Percentiles rank a stretch among this genome's conserved stretches.
phyloP scores from a whole-genome alignment of 1,140 invertebrate species.

The Papilio dardanus region DNA sequence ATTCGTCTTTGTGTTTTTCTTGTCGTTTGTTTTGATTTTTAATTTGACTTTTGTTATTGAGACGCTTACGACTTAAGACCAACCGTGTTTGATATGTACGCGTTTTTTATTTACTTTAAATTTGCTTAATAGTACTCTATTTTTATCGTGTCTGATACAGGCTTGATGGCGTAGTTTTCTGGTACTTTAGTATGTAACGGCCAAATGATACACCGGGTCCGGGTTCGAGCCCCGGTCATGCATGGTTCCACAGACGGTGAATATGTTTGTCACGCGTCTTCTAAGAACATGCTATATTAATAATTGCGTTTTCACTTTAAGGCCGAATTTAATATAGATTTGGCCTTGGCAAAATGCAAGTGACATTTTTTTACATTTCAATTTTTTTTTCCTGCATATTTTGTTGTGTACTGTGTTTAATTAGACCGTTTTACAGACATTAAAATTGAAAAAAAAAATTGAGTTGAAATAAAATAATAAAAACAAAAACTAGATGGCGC shows the following conservation, averaged over 20 bases:
- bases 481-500: background rate
- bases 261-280: conserved; percentile 67
- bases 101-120: background rate
- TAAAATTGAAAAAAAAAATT: too few relatives aligned
- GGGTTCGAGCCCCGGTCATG: conserved; percentile 51
- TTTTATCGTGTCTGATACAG: background rate
- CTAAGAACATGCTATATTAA: conserved; percentile 78
- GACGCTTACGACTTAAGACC: background rate
- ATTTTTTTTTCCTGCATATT: conserved; percentile 25
- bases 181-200: background rate
- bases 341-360: conserved; percentile 47
- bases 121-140: background rate
- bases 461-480: background rate
- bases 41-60: conserved; percentile 27
- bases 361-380: conserved; percentile 58
- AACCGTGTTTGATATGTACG: background rate
- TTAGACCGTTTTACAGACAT: too few relatives aligned
- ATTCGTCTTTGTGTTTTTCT: conserved; percentile 41
- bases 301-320: conserved; percentile 51
- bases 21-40: conserved; percentile 45
- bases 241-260: conserved; percentile 78
- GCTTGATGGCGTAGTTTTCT: background rate
- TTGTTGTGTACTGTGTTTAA: too few relatives aligned
- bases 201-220: conserved; percentile 47
- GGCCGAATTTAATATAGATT: conserved; percentile 54